phyloP scores from a whole-genome alignment of 2,888 invertebrate species.

The Drosophila gaucha region DNA sequence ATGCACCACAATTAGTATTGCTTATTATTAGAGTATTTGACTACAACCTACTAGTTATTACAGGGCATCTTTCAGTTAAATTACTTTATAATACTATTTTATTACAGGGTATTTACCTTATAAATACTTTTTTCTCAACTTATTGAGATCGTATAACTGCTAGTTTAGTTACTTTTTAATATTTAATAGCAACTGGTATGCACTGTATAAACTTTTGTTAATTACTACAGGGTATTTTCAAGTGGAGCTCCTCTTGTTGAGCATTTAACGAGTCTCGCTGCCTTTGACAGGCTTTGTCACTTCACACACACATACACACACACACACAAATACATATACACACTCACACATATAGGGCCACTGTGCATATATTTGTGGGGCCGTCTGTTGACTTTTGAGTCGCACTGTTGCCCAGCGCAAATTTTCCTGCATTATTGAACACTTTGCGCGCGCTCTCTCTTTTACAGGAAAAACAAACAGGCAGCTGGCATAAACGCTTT shows the following conservation, averaged over 20 bases:
- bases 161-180: not conserved
- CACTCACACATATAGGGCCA: not conserved
- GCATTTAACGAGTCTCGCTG: conserved; percentile 9
- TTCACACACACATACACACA: not conserved
- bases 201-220: not conserved
- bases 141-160: too few relatives aligned
- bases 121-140: too few relatives aligned
- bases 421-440: conserved; percentile 53
- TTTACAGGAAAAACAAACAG: conserved; percentile 22
- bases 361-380: not conserved
- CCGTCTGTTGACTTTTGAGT: conserved; percentile 44
- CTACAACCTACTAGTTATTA: too few relatives aligned
- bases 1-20: too few relatives aligned
- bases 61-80: not conserved
- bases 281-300: conserved; percentile 18
- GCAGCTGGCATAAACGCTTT: conserved; percentile 4
- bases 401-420: conserved; percentile 43
- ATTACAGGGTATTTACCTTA: not conserved
- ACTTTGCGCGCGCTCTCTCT: conserved; percentile 37
- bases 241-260: not conserved
- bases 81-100: too few relatives aligned
- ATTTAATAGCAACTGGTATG: not conserved
- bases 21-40: too few relatives aligned
- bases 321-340: not conserved
- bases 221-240: conserved; percentile 1